Base-by-base conservation (phyloP, 2,797 vertebrate species). In the Acanthis flammea region DNA sequence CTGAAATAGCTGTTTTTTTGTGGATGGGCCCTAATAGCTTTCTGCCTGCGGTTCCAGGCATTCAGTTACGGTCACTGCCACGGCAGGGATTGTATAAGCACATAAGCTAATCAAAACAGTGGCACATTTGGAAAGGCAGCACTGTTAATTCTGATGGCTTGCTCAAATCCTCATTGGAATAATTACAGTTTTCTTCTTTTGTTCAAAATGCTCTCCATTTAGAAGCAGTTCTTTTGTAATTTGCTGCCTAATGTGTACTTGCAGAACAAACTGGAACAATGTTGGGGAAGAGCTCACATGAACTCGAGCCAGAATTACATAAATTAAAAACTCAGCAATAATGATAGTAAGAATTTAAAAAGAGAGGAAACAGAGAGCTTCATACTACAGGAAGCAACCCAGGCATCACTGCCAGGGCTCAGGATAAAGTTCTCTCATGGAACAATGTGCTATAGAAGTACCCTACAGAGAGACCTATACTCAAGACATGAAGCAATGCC, bases 111-210 rank as follows among this genome's bases (percentile, higher is more conserved):
- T 91, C 81, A 90, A 92, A 95, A 85, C 78, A 78, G 81, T 76
- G 62, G 88, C 94, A 93, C 84, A 72, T 92, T 94, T 83, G 71
- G 86, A 75, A 77, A 79, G 78, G 57, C 76, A 94, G 71, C 88
- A 53, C 57, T 90, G 70, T 88, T 96, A 88, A 96, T 94, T 93
- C 74, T 83, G 90, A 68, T 73, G 81, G 86, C 76, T 93, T 28
- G n/a, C 90, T 95, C 77, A 94, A 94, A 95, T 55, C 85, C 89
- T 86, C 76, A n/a, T 94, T 96, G 96, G 62, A 79, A 73, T 96
- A 93, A 95, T 91, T 92, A 48, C 58, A 83, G 31, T 92, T 75
- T 86, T 92, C 62, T 86, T 75, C 87, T 74, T 94, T 93, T 93
- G 86, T 95, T 95, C 88, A 85, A 65, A 94, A 90, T 74, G 22